These are phyloP conservation scores for Lordiphosa stackelbergi DNA, from an alignment of 1,140 invertebrate genomes.

Conservation along the genomic window DNA sequence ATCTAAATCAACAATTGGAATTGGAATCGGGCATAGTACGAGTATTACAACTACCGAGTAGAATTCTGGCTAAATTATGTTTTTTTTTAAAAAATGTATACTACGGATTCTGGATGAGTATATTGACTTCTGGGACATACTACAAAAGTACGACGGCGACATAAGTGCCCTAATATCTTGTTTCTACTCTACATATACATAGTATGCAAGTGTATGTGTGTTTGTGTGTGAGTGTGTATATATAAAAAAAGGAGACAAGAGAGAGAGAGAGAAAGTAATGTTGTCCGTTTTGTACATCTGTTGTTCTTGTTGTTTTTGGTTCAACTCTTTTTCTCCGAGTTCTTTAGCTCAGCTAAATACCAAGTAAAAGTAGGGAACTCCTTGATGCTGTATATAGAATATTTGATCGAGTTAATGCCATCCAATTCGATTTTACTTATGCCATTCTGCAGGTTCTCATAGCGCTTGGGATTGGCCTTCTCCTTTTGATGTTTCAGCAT, in stretches of 20 bases:
- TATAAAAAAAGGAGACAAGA: conserved; percentile 8
- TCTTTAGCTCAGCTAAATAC: conserved; percentile 83
- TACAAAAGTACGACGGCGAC: too few relatives aligned
- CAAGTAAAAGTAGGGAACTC: conserved; percentile 86
- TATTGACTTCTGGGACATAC: conserved; percentile 35
- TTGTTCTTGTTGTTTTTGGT: conserved; percentile 21
- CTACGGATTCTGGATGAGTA: conserved; percentile 46
- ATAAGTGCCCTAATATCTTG: too few relatives aligned
- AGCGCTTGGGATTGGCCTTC: conserved; percentile 92
- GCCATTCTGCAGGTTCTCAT: conserved; percentile 89
- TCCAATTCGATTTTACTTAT: conserved; percentile 89
- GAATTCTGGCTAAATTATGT: conserved; percentile 50
- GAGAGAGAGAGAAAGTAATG: conserved; percentile 61
- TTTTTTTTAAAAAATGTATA: conserved; percentile 39
- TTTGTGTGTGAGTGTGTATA: background rate
- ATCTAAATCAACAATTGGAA: conserved; percentile 19
- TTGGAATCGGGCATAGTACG: conserved; percentile 10
- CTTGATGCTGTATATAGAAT: conserved; percentile 84
- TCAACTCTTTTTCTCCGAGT: conserved; percentile 73
- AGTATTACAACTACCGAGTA: conserved; percentile 36
- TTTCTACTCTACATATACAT: background rate
- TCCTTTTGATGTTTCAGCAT: conserved; percentile 94
- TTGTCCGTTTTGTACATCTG: conserved; percentile 61
- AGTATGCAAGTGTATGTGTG: background rate
- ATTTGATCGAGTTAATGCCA: conserved; percentile 91